Conservation (phyloP, 2,113 vertebrate genomes). For the Pogona vitticeps region DNA sequence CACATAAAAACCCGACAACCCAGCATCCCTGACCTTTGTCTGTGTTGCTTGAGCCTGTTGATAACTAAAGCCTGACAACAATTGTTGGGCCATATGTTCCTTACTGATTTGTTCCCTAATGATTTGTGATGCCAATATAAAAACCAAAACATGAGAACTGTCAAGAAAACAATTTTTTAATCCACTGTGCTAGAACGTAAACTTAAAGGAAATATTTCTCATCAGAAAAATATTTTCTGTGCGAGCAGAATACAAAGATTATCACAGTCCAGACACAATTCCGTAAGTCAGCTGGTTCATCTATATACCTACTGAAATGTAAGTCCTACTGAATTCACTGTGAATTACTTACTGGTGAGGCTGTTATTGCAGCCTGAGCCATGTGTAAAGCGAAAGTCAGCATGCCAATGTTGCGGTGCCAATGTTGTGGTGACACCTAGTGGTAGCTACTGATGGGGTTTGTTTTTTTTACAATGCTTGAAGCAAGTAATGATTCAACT, state of each 20-base stretch:
- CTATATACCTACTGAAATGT: not conserved
- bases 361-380: not conserved
- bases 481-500: too few relatives aligned
- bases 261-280: not conserved
- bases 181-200: not conserved
- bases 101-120: too few relatives aligned
- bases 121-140: too few relatives aligned
- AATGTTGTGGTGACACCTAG: slow-evolving; percentile 72
- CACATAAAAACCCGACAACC: too few relatives aligned
- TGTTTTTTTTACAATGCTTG: not conserved
- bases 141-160: too few relatives aligned
- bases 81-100: too few relatives aligned
- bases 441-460: slow-evolving; percentile 42
- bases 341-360: not conserved
- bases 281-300: not conserved
- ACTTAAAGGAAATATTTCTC: not conserved
- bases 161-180: not conserved
- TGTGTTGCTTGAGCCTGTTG: too few relatives aligned
- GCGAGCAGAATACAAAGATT: not conserved
- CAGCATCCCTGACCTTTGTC: too few relatives aligned
- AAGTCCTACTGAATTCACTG: not conserved
- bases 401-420: slow-evolving; percentile 45
- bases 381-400: slow-evolving; percentile 14
- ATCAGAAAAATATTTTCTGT: not conserved
- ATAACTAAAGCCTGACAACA: too few relatives aligned